Percentiles rank a stretch among this genome's conserved stretches.
Evolutionary conservation across 2,797 vertebrate species (phyloP).

Genomic region (Poecilia gillii): DNA sequence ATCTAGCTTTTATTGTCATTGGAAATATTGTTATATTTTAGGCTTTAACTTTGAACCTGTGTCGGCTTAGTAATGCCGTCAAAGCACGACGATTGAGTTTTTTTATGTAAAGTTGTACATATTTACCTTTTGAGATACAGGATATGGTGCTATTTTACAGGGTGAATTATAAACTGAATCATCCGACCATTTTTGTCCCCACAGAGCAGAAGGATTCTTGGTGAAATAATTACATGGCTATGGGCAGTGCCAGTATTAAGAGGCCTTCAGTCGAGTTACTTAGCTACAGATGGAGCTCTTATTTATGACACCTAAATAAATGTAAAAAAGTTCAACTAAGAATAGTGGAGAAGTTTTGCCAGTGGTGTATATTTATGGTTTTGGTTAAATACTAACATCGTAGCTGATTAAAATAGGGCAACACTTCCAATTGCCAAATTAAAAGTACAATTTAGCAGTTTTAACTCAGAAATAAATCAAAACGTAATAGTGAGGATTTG

Average conservation of each 20-base stretch:
- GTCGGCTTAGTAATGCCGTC: not conserved
- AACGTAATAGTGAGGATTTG: not conserved
- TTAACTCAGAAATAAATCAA: not conserved
- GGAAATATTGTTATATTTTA: not conserved
- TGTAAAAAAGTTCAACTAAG: not conserved
- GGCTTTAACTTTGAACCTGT: not conserved
- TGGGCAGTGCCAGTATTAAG: not conserved
- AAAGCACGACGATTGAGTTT: not conserved
- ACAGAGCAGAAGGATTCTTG: not conserved
- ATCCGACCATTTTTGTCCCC: not conserved
- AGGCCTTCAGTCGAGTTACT: not conserved
- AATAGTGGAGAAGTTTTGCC: not conserved
- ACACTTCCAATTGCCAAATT: not conserved
- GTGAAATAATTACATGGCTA: slow-evolving; percentile 1
- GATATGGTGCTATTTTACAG: not conserved
- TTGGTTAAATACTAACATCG: not conserved
- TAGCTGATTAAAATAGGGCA: not conserved
- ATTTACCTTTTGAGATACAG: not conserved
- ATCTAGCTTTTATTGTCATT: not conserved
- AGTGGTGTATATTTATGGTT: not conserved
- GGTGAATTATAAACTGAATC: not conserved
- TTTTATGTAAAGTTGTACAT: not conserved
- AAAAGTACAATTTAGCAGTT: not conserved
- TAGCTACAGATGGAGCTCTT: not conserved
- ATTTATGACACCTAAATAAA: not conserved